phyloP scores from a whole-genome alignment of 2,888 invertebrate genomes.

The Drosophila nr. medialis region DNA sequence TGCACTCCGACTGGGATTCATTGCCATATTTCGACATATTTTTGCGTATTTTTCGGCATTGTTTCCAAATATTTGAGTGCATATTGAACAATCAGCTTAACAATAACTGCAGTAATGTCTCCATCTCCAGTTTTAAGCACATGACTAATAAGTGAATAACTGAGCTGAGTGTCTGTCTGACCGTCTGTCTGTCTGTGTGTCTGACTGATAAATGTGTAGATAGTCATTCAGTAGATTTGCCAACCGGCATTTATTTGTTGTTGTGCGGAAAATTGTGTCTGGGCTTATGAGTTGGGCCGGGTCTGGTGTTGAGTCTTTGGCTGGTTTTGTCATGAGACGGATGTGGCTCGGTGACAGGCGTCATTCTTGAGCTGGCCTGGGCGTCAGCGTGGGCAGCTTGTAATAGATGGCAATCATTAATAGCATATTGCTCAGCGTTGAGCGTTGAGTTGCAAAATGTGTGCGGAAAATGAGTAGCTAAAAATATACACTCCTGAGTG shows the following conservation, averaged over 20 bases:
- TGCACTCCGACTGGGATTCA: slow-evolving; percentile 20
- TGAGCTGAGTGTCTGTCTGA: slow-evolving; percentile 21
- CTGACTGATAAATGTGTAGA: slow-evolving; percentile 4
- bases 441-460: not conserved
- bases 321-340: slow-evolving; percentile 58
- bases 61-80: slow-evolving; percentile 27
- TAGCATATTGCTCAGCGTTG: slow-evolving; percentile 21
- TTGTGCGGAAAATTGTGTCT: slow-evolving; percentile 52
- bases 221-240: slow-evolving; percentile 27
- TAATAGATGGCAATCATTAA: slow-evolving; percentile 41
- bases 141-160: slow-evolving; percentile 51
- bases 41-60: slow-evolving; percentile 25
- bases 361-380: slow-evolving; percentile 62
- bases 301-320: slow-evolving; percentile 24
- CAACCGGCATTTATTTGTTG: slow-evolving; percentile 39
- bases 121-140: slow-evolving; percentile 56
- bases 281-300: slow-evolving; percentile 21
- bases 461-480: slow-evolving; percentile 1
- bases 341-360: slow-evolving; percentile 70
- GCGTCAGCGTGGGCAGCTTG: slow-evolving; percentile 67
- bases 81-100: slow-evolving; percentile 18
- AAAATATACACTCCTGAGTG: slow-evolving; percentile 13
- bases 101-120: slow-evolving; percentile 45
- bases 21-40: slow-evolving; percentile 55
- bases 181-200: not conserved